Evolutionary conservation across 2,113 vertebrate genomes (phyloP).

Genomic region (Ophthalmolycus amberensis): DNA sequence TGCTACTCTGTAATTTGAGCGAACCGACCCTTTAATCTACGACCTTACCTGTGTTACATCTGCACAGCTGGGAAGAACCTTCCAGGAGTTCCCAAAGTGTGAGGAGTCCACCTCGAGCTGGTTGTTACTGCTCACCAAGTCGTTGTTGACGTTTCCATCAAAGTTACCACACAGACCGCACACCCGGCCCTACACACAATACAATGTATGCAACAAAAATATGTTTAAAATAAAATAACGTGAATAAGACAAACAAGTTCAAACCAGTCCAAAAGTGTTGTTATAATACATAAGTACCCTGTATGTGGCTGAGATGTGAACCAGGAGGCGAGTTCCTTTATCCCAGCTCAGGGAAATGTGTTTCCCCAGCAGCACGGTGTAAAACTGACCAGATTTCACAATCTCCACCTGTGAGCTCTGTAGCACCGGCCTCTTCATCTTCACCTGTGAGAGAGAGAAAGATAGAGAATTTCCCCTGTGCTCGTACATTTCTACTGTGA

Average conservation of each 20-base stretch:
- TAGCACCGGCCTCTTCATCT: conserved; percentile 85
- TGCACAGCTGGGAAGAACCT: conserved; percentile 89
- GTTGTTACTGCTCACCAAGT: conserved; percentile 92
- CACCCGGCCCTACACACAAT: conserved; percentile 85
- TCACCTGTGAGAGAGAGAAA: conserved; percentile 83
- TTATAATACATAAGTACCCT: conserved; percentile 78
- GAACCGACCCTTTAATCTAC: not conserved
- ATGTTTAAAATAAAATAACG: not conserved
- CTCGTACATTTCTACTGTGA: no score
- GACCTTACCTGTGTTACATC: conserved; percentile 87
- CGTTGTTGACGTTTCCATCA: conserved; percentile 94
- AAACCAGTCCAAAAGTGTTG: not conserved
- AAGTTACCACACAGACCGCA: conserved; percentile 98
- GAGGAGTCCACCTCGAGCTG: conserved; percentile 90
- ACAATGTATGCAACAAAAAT: not conserved
- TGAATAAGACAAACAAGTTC: not conserved
- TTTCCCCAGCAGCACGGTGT: conserved; percentile 88
- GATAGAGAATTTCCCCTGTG: not conserved
- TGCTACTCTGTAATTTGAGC: not conserved
- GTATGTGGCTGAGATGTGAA: conserved; percentile 88
- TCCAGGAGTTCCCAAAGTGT: conserved; percentile 98
- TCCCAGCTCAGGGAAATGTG: conserved; percentile 92
- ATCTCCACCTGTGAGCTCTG: conserved; percentile 87
- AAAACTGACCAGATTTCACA: conserved; percentile 88
- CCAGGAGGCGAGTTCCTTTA: conserved; percentile 84